These are phyloP conservation scores for Cotesia typhae DNA, from an alignment of 1,140 invertebrate genomes.

Conservation along the genomic window DNA sequence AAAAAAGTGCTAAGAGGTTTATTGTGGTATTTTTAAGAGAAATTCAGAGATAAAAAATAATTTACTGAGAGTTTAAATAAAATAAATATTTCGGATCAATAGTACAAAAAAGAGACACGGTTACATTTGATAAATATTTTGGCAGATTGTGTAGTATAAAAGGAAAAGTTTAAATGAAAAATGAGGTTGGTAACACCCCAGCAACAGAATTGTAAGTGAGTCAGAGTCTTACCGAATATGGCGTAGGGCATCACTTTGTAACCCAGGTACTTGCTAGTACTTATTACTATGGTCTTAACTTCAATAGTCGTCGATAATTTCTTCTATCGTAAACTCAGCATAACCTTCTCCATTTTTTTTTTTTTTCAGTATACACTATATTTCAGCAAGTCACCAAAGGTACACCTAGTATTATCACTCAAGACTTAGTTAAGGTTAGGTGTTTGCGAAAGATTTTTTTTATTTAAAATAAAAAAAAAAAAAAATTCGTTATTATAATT, in stretches of 20 bases:
- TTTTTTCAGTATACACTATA: not conserved
- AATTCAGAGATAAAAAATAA: too few species aligned
- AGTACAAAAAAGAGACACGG: too few species aligned
- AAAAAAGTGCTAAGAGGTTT: too few species aligned
- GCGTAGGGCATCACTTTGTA: not conserved
- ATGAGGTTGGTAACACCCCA: slow-evolving; percentile 29
- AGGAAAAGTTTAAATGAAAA: slow-evolving; percentile 10
- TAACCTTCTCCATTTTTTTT: not conserved
- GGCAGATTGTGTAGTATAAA: slow-evolving; percentile 4
- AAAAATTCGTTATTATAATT: too few species aligned
- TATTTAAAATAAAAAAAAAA: too few species aligned
- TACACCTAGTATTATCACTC: too few species aligned
- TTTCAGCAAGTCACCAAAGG: too few species aligned
- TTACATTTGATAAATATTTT: not conserved
- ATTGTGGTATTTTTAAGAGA: too few species aligned
- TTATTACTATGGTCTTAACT: slow-evolving; percentile 23
- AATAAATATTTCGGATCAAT: too few species aligned
- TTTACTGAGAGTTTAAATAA: too few species aligned
- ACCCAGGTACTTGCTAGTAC: slow-evolving; percentile 16
- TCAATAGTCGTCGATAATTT: slow-evolving; percentile 22
- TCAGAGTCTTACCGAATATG: slow-evolving; percentile 26
- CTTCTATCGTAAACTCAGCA: slow-evolving; percentile 9
- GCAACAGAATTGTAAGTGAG: slow-evolving; percentile 26
- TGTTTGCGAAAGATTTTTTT: too few species aligned
- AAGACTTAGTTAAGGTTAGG: too few species aligned